Base-by-base conservation (phyloP, 2,888 invertebrate genomes). In the Calephelis perditalis region DNA sequence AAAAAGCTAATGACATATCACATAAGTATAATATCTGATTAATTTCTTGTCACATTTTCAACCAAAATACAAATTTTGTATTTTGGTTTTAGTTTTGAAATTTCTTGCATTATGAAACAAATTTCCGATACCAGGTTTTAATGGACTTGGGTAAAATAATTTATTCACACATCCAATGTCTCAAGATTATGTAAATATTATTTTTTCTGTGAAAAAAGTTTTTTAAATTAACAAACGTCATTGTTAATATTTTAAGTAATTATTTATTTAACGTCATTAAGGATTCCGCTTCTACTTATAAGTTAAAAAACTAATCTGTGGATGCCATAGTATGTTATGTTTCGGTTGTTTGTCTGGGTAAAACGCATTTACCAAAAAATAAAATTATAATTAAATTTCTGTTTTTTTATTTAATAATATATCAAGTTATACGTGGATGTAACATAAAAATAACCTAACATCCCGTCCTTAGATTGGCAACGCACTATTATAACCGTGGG, bases 281-380 rank as follows among this genome's bases (percentile, higher is more conserved):
- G 75, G 75, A 77, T 76, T 78, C 76, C 73, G 86, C 86, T 88
- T 86, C 74, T 84, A 84, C 78, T 81, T 81, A 81, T 78, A 78
- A 79, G 77, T 71, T 76, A 77, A 76, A 71, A 68, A 70, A 72
- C 69, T 70, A 70, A 76, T 77, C 74, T 71, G 74, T 68, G 74
- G 78, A 80, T 81, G 86, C 84, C 82, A 84, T 85, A 81, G 74
- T 74, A 72, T 74, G 71, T 74, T 75, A 73, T 75, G 76, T 80
- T 79, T 84, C 77, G 85, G 81, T 86, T 84, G 83, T 83, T 82
- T 82, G 72, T 82, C 72, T 84, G 80, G 82, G 82, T 86, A 85
- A 84, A 71, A 80, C 82, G 88, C 89, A 89, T 89, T 88, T 89
- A 89, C 88, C 89, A 89, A 88, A 88, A 88, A 73, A 82, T 76